Evolutionary conservation across 2,888 invertebrate species (phyloP), one percentile per base, ranked within the genome.

Genomic region (Nephrotoma flavescens): DNA sequence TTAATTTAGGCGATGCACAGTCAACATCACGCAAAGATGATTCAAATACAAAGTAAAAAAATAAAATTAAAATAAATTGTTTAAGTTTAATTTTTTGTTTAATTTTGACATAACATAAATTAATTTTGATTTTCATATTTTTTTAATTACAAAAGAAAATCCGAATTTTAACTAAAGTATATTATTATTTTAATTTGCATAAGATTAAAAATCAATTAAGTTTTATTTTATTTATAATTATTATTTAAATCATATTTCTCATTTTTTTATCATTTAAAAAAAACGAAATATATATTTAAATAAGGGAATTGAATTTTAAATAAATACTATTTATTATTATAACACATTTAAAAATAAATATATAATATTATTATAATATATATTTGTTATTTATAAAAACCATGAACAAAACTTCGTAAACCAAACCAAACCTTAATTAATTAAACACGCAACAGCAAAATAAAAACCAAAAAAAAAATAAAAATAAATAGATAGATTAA

Each of bases 1-100:
- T 93, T 93, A 92, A 93, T 92, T 93, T 93, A 92, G 92, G 92
- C 92, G 92, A 92, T 91, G 91, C 91, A 90, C 91, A 91, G 91
- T 91, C 92, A 90, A 91, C 92, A 91, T 91, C 91, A 91, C 92
- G 92, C 91, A 92, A 92, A 92, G 92, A 92, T 91, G 92, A 92
- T 90, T 91, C 91, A 90, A 91, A 91, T 84, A 84, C 84, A 42
- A 84, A 84, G 84, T 84, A 84, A 84, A 19, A 83, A 84, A 84
- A 84, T 84, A 42, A 84, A 83, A 83, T 83, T 84, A 42, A 84
- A 41, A 42, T 42, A 84, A 84, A 41, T 42, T 84, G 42, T 15
- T 42, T 41, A 42, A 42, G 7, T 84, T 84, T 84, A 84, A 42
- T 84, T 41, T 84, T 84, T 12, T 31, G 31, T 84, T 84, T 84